Conservation (phyloP, 2,797 vertebrate genomes). For the Esox lucius region DNA sequence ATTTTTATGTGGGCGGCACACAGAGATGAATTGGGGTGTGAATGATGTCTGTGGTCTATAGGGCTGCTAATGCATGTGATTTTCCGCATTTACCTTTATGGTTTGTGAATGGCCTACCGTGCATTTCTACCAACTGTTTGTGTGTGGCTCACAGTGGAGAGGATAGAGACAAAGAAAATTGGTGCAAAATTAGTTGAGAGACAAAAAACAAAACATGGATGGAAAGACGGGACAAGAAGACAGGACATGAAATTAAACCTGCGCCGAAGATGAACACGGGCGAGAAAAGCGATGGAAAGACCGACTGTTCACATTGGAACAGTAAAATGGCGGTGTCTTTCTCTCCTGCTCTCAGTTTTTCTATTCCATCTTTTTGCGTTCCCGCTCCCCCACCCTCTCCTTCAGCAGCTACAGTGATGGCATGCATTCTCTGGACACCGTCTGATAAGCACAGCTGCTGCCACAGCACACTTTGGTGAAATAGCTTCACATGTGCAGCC, state of each 20-base stretch:
- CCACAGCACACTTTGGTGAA: constrained; percentile 42
- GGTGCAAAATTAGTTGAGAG: neutral
- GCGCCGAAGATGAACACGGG: constrained; percentile 11
- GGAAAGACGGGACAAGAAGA: neutral
- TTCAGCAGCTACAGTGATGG: constrained; percentile 43
- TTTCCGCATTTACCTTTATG: neutral
- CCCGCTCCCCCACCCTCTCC: constrained; percentile 3
- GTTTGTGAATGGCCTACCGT: neutral
- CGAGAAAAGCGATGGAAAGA: constrained; percentile 10
- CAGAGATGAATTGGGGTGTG: neutral
- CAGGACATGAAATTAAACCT: neutral
- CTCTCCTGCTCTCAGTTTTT: constrained; percentile 13
- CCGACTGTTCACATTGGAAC: constrained; percentile 10
- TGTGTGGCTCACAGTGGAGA: neutral
- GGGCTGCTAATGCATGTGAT: neutral
- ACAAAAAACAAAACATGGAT: neutral
- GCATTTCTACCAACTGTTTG: neutral
- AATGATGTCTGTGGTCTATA: constrained; percentile 3
- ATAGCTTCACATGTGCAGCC: constrained; percentile 46
- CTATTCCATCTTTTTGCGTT: constrained; percentile 12
- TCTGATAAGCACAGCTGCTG: constrained; percentile 57
- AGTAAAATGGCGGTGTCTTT: constrained; percentile 68
- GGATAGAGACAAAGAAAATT: neutral
- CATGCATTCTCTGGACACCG: constrained; percentile 57
- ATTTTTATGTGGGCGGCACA: constrained; percentile 15